Percentiles rank a stretch among this genome's conserved stretches.
Evolutionary conservation across 2,888 invertebrate species (phyloP).

Genomic region (Craniophora ligustri): DNA sequence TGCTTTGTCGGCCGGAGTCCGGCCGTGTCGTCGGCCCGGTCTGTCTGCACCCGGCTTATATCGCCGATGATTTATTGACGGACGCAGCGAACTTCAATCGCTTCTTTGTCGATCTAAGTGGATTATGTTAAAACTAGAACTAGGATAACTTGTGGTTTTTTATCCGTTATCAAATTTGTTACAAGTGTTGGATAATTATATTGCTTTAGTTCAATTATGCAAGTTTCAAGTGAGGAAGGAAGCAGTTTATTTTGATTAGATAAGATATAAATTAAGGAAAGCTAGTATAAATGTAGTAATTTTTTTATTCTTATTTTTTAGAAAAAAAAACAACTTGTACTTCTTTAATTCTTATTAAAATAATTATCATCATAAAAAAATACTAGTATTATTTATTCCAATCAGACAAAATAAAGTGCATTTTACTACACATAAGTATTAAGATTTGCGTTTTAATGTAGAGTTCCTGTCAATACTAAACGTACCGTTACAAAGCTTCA

Average conservation of each 20-base stretch:
- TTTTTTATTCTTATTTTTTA: too few species aligned
- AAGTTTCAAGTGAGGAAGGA: too few species aligned
- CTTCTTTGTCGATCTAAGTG: constrained; percentile 22
- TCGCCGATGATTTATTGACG: constrained; percentile 41
- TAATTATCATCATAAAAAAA: too few species aligned
- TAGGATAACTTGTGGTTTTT: constrained; percentile 18
- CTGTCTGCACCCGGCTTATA: constrained; percentile 64
- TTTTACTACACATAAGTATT: too few species aligned
- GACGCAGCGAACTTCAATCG: constrained; percentile 39
- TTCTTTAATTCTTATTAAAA: too few species aligned
- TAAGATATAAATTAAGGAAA: too few species aligned
- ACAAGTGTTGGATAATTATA: background rate
- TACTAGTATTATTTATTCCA: too few species aligned
- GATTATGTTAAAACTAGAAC: constrained; percentile 27
- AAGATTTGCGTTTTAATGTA: background rate
- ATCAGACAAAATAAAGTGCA: too few species aligned
- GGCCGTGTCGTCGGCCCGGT: constrained; percentile 63
- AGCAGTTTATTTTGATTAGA: too few species aligned
- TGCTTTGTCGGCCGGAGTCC: constrained; percentile 77
- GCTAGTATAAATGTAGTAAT: too few species aligned
- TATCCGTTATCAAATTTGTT: constrained; percentile 5
- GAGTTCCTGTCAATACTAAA: constrained; percentile 13
- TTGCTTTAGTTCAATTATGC: background rate
- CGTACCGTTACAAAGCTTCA: constrained; percentile 22
- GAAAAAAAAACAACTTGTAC: too few species aligned